A percentile compares a stretch with the other conserved stretches of the same genome.
phyloP scores from a whole-genome alignment of 1,140 invertebrate species.

The Carcinoscorpius rotundicauda region DNA sequence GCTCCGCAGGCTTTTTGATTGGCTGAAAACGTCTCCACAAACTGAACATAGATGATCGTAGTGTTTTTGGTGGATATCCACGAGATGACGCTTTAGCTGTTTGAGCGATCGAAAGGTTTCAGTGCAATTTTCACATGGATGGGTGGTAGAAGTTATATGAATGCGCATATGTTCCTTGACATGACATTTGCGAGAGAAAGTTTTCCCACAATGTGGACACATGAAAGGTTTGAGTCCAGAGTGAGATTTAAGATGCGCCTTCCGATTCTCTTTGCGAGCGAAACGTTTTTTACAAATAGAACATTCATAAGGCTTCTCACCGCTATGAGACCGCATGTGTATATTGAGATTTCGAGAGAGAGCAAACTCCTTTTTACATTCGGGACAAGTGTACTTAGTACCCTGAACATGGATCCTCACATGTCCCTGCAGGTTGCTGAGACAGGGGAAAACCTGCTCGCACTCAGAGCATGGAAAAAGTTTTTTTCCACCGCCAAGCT shows the following conservation, averaged over 20 bases:
- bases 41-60: constrained; percentile 20
- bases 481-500: constrained; percentile 17
- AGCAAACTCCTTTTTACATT: constrained; percentile 24
- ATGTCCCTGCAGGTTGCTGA: constrained; percentile 33
- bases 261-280: constrained; percentile 24
- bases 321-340: constrained; percentile 24
- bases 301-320: constrained; percentile 30
- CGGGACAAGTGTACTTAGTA: constrained; percentile 17
- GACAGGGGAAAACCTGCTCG: constrained; percentile 30
- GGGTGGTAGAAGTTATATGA: constrained; percentile 22
- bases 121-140: constrained; percentile 17
- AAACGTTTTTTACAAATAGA: constrained; percentile 30
- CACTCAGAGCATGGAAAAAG: constrained; percentile 30
- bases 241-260: constrained; percentile 26
- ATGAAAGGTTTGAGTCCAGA: constrained; percentile 22
- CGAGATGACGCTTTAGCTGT: constrained; percentile 8
- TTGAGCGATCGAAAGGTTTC: constrained; percentile 18
- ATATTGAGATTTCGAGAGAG: constrained; percentile 22
- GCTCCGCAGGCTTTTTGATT: constrained; percentile 20
- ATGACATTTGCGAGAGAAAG: constrained; percentile 30
- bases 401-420: constrained; percentile 31
- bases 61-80: constrained; percentile 8
- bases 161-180: constrained; percentile 31
- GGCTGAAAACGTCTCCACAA: constrained; percentile 24
- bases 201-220: constrained; percentile 24